A percentile compares a stretch with the other conserved stretches of the same genome.
Evolutionary conservation across 2,888 invertebrate species (phyloP).

Genomic region (Bombylius discolor): DNA sequence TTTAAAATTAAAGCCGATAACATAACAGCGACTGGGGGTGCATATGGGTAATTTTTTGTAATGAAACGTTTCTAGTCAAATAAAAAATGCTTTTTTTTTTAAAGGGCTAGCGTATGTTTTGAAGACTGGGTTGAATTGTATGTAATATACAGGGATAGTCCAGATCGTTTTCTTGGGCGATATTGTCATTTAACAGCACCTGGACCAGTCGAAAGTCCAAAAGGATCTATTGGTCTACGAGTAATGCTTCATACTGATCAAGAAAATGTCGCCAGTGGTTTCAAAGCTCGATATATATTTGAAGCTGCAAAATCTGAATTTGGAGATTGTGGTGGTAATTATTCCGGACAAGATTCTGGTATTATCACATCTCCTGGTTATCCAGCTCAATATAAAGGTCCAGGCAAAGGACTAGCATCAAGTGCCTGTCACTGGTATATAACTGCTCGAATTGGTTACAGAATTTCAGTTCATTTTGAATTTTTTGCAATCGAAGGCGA

Average conservation of each 20-base stretch:
- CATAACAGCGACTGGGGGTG: slow-evolving; percentile 61
- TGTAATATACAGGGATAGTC: slow-evolving; percentile 72
- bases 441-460: slow-evolving; percentile 70
- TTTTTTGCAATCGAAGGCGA: slow-evolving; percentile 90
- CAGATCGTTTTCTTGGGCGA: slow-evolving; percentile 73
- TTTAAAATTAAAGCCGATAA: slow-evolving; percentile 78
- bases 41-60: slow-evolving; percentile 48
- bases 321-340: slow-evolving; percentile 87
- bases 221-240: slow-evolving; percentile 76
- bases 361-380: slow-evolving; percentile 81
- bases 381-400: slow-evolving; percentile 80
- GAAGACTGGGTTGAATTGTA: slow-evolving; percentile 93
- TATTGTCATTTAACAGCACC: slow-evolving; percentile 88
- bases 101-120: slow-evolving; percentile 61
- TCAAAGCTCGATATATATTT: slow-evolving; percentile 91
- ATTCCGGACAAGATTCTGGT: slow-evolving; percentile 69
- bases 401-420: slow-evolving; percentile 62
- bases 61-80: not conserved
- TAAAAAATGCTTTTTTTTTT: slow-evolving; percentile 6
- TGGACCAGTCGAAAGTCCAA: slow-evolving; percentile 87
- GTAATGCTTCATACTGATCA: slow-evolving; percentile 80
- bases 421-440: slow-evolving; percentile 96
- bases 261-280: slow-evolving; percentile 82
- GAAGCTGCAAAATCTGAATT: slow-evolving; percentile 78
- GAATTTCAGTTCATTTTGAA: slow-evolving; percentile 83